phyloP scores from a whole-genome alignment of 2,888 invertebrate genomes.

The Papilio demoleus region DNA sequence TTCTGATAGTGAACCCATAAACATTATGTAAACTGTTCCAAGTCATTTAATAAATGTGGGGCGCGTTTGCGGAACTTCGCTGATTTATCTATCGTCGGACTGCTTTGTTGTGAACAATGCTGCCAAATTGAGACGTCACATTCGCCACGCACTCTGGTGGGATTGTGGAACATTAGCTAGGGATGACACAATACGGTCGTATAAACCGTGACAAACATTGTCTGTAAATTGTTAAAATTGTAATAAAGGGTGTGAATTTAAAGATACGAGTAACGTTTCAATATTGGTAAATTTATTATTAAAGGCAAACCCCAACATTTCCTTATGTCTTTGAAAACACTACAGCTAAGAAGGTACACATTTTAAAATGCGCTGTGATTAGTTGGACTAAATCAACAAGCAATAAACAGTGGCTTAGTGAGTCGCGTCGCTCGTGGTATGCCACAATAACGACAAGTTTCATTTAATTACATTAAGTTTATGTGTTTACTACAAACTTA shows the following conservation, averaged over 20 bases:
- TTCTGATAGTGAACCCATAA: conserved; percentile 10
- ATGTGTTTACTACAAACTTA: conserved; percentile 24
- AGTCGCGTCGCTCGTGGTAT: conserved; percentile 10
- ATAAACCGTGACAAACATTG: conserved; percentile 3
- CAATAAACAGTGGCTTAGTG: conserved; percentile 22
- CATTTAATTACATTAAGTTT: conserved; percentile 26
- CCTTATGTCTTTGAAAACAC: too few species aligned
- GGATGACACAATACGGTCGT: conserved; percentile 15
- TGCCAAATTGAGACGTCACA: conserved; percentile 76
- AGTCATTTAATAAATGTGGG: conserved; percentile 17
- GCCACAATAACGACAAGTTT: not conserved
- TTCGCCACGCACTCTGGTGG: conserved; percentile 63
- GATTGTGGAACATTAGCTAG: not conserved
- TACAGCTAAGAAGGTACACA: too few species aligned
- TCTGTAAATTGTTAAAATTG: conserved; percentile 3
- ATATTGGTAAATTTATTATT: not conserved
- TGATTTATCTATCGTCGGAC: conserved; percentile 56
- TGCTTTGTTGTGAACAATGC: conserved; percentile 65
- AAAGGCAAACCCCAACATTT: too few species aligned
- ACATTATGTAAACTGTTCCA: conserved; percentile 23
- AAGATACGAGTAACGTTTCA: not conserved
- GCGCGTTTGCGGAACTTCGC: conserved; percentile 49
- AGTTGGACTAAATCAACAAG: conserved; percentile 26
- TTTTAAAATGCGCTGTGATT: not conserved
- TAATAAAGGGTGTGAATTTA: not conserved